Percentiles rank a stretch among this genome's conserved stretches.
phyloP scores from a whole-genome alignment of 2,888 invertebrate genomes.

The Yponomeuta evonymella region DNA sequence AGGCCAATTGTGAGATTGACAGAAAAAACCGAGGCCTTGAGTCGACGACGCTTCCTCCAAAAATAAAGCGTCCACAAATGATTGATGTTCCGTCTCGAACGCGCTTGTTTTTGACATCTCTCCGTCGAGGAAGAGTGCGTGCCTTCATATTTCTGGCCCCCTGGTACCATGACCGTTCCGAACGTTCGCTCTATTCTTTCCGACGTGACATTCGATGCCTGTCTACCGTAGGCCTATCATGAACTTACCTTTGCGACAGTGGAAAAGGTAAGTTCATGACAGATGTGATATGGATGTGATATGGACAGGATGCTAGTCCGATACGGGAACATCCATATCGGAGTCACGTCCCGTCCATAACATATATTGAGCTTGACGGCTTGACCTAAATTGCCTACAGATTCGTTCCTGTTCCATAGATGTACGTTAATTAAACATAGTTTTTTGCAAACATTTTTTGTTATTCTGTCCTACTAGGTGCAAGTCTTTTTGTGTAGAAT shows the following conservation, averaged over 20 bases:
- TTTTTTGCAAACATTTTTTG: too few relatives aligned
- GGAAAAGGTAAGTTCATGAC: slow-evolving; percentile 23
- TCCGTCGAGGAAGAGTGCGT: slow-evolving; percentile 59
- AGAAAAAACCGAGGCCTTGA: slow-evolving; percentile 15
- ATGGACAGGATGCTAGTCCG: slow-evolving; percentile 19
- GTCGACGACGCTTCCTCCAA: slow-evolving; percentile 37
- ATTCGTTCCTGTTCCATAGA: too few relatives aligned
- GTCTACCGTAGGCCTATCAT: not conserved
- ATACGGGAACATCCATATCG: too few relatives aligned
- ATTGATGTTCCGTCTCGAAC: slow-evolving; percentile 65
- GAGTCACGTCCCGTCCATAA: too few relatives aligned
- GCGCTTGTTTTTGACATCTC: slow-evolving; percentile 62
- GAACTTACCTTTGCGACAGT: slow-evolving; percentile 18
- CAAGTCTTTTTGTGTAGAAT: too few relatives aligned
- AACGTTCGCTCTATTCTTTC: slow-evolving; percentile 49
- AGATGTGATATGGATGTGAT: too few relatives aligned
- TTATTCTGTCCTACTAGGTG: too few relatives aligned
- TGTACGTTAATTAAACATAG: too few relatives aligned
- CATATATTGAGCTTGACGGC: too few relatives aligned
- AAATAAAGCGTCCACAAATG: slow-evolving; percentile 61
- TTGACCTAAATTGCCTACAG: too few relatives aligned
- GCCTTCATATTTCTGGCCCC: slow-evolving; percentile 12
- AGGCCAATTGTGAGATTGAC: slow-evolving; percentile 16
- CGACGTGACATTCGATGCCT: slow-evolving; percentile 36
- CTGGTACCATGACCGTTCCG: slow-evolving; percentile 38